Evolutionary conservation across 2,113 vertebrate species (phyloP), one percentile per base, ranked within the genome.

Genomic region (Colistium nudipinnis): DNA sequence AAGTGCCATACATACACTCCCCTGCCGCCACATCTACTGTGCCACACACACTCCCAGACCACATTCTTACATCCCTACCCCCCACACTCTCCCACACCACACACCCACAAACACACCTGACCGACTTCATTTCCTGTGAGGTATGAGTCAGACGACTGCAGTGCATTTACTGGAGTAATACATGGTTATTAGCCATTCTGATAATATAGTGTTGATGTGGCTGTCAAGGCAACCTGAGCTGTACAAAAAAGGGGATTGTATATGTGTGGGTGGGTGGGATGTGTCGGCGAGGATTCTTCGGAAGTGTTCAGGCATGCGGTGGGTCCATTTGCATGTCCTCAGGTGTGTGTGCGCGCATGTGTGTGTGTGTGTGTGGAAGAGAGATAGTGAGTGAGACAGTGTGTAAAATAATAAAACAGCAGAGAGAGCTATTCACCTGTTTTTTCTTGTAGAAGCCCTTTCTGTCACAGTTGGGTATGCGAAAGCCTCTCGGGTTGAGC

Each of bases 361-460:
- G 69, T 67, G 74, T 76, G 51, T 75, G 49, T 56, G 56, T 47
- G 47, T 22, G 27, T 44, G 64, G 7, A n/a, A 33, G 52, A 54
- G 19, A 22, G 16, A 47, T 31, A 48, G 33, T 35, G 4, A 39
- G 31, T 6, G 16, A 44, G 31, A 48, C 1, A 44, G 28, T 62
- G 43, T 47, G 43, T 35, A 36, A 28, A 36, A 55, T 38, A 66
- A 62, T 22, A 60, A 69, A 77, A 63, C 69, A 74, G 74, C 38
- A 74, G 54, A 44, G 65, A 61, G 69, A 84, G 69, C 48, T 55
- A 82, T 91, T 93, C 80, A 99, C 97, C 94, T 99, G 97, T 85
- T 96, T 99, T 88, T 96, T 98, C 94, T 99, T 99, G 88, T 99
- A 99, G 91, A 98, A 99, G 3, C 97, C 97, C 74, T 94, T 98